A percentile compares a stretch with the other conserved stretches of the same genome.
These are phyloP conservation scores for Cichladusa arquata DNA, from an alignment of 2,113 vertebrate species.

Conservation along the genomic window DNA sequence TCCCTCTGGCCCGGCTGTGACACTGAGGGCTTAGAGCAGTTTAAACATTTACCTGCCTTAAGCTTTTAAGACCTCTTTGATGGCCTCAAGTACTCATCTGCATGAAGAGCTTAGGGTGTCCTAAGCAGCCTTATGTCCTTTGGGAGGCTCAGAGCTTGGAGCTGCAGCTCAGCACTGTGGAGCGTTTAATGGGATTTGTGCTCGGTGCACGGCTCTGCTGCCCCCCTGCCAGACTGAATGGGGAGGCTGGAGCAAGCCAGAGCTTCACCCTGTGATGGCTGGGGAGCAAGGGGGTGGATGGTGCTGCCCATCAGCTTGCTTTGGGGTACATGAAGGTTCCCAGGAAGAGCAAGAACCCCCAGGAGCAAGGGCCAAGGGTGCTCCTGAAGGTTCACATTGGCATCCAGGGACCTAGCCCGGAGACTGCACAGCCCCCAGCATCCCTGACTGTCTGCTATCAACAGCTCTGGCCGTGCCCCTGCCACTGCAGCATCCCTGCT, in stretches of 20 bases:
- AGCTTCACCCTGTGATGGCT: background rate
- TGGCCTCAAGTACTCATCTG: conserved; percentile 28
- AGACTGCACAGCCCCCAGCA: background rate
- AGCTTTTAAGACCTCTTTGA: conserved; percentile 45
- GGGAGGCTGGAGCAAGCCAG: background rate
- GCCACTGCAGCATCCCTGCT: background rate
- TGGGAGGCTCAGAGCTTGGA: background rate
- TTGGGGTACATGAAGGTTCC: background rate
- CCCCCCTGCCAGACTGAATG: background rate
- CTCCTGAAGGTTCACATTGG: background rate
- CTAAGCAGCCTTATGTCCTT: conserved; percentile 18
- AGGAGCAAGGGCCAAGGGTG: background rate
- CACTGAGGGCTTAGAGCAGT: background rate
- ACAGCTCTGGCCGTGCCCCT: background rate
- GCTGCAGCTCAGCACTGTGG: background rate
- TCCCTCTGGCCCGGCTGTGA: background rate
- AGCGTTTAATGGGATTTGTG: conserved; percentile 36
- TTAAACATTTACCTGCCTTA: conserved; percentile 47
- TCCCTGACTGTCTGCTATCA: fast-evolving
- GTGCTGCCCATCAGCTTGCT: background rate
- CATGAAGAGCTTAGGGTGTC: conserved; percentile 32
- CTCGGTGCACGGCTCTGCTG: fast-evolving
- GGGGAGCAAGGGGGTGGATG: background rate
- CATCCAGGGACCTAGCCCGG: background rate
- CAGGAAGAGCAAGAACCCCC: background rate